Percentiles rank a stretch among this genome's conserved stretches.
These are phyloP conservation scores for Theonella swinhoei DNA, from an alignment of 37 sponge, comb jelly and placozoan species.

Conservation along the genomic window DNA sequence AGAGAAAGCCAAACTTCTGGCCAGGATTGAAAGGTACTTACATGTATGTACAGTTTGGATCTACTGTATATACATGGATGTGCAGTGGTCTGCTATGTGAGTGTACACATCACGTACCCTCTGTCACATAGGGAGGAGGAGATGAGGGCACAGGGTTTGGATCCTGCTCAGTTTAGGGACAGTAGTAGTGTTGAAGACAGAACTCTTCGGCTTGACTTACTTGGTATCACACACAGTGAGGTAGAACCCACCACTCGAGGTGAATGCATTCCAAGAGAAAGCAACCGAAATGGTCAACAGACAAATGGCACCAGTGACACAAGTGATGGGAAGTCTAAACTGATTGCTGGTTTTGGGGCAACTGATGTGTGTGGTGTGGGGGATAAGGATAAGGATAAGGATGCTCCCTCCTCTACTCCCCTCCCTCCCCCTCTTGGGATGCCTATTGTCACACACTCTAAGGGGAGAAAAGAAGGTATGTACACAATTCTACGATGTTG, in stretches of 20 bases:
- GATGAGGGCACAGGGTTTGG: constrained; percentile 23
- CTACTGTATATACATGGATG: background rate
- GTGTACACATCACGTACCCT: background rate
- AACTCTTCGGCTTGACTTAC: background rate
- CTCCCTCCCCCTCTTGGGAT: constrained; percentile 50
- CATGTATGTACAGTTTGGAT: too few relatives aligned
- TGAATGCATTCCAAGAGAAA: too few relatives aligned
- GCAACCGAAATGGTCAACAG: too few relatives aligned
- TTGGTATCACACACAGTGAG: background rate
- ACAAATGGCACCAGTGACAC: too few relatives aligned
- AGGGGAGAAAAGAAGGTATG: constrained; percentile 16
- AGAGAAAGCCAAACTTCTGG: constrained; percentile 68
- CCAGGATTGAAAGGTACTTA: constrained; percentile 58
- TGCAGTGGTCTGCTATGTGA: background rate
- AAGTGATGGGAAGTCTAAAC: too few relatives aligned
- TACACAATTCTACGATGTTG: background rate
- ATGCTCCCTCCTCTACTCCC: constrained; percentile 22
- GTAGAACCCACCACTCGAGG: too few relatives aligned
- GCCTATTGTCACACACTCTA: constrained; percentile 73
- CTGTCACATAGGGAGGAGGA: constrained; percentile 10
- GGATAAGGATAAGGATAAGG: constrained; percentile 4
- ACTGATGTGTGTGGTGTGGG: background rate
- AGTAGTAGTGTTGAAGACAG: background rate
- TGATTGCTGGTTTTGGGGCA: background rate
- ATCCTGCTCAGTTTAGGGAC: background rate